A percentile compares a stretch with the other conserved stretches of the same genome.
phyloP scores from a whole-genome alignment of 2,113 vertebrate species.

The Gallinago jamesoni region DNA sequence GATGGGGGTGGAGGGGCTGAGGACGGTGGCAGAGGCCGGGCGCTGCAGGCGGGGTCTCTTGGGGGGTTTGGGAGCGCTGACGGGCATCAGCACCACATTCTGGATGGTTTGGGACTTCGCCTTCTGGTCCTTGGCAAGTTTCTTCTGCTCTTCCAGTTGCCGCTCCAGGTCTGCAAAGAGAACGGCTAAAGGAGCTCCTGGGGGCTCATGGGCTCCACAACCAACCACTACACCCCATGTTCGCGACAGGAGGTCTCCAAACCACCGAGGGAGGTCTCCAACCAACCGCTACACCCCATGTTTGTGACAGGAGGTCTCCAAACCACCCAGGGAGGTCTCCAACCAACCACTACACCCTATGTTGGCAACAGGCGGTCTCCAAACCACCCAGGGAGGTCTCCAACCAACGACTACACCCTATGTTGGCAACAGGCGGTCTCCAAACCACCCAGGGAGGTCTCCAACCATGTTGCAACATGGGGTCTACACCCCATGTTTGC shows the following conservation, averaged over 20 bases:
- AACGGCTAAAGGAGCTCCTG: background rate
- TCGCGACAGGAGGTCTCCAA: background rate
- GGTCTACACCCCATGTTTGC: too few species aligned
- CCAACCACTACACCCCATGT: fast-evolving
- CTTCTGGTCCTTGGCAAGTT: slow-evolving; percentile 83
- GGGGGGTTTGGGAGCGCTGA: slow-evolving; percentile 80
- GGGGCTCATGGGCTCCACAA: background rate
- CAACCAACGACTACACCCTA: too few species aligned
- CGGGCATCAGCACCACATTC: slow-evolving; percentile 81
- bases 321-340: too few species aligned
- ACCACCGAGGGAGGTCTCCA: too few species aligned
- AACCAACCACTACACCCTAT: fast-evolving
- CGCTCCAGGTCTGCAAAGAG: slow-evolving; percentile 84
- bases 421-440: too few species aligned
- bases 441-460: background rate
- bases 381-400: too few species aligned
- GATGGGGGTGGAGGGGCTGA: slow-evolving; percentile 78
- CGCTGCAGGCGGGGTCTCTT: slow-evolving; percentile 92
- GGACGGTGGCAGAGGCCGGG: slow-evolving; percentile 87
- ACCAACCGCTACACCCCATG: fast-evolving
- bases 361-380: background rate
- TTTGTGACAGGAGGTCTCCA: background rate
- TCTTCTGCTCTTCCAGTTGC: slow-evolving; percentile 93
- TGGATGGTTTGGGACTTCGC: slow-evolving; percentile 84
- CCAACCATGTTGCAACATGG: background rate